These are phyloP conservation scores for Sinella curviseta DNA, from an alignment of 1,140 invertebrate genomes.

Conservation along the genomic window DNA sequence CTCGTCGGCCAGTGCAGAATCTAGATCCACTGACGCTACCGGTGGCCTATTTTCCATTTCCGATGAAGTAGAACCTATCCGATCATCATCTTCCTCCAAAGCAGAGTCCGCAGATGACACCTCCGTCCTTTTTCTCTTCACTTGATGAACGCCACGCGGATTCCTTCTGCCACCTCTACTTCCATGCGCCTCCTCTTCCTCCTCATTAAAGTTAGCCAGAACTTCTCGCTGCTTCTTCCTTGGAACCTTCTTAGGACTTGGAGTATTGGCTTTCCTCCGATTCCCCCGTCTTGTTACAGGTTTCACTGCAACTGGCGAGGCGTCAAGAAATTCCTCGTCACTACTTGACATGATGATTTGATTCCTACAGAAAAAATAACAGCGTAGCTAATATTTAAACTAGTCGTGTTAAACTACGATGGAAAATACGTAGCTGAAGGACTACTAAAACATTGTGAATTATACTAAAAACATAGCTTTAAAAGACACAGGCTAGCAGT, in stretches of 20 bases:
- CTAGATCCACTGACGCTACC: background rate
- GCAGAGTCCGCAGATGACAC: background rate
- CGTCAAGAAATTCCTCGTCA: background rate
- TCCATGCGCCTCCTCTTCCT: background rate
- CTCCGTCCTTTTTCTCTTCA: background rate
- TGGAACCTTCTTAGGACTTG: background rate
- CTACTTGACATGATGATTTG: no score
- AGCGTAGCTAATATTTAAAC: no score
- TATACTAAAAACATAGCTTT: no score
- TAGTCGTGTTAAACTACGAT: no score
- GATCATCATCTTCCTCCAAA: constrained; percentile 4
- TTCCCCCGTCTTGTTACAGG: background rate
- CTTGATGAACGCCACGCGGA: background rate
- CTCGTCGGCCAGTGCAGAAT: background rate
- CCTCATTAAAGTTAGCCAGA: background rate
- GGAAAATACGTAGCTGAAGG: no score
- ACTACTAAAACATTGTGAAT: no score
- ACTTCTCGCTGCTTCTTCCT: background rate
- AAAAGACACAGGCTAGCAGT: no score
- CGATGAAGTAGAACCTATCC: background rate
- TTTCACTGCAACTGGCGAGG: background rate
- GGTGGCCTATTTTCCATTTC: background rate
- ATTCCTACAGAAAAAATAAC: no score
- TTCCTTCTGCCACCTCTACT: background rate
- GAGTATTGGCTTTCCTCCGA: constrained; percentile 3